Evolutionary conservation across 2,888 invertebrate genomes (phyloP).

Genomic region (Sipha maydis): DNA sequence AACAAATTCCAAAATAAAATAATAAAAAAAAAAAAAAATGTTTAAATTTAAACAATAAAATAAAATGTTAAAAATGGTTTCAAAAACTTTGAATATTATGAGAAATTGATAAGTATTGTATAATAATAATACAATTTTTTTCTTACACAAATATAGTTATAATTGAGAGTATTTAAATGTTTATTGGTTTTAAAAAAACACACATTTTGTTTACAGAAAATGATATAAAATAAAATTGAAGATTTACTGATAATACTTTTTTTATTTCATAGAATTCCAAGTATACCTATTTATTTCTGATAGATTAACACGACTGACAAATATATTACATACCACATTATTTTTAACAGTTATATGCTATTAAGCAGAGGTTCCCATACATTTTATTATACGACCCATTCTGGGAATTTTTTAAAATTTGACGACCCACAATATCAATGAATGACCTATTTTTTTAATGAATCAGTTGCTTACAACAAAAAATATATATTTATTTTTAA

Average conservation of each 20-base stretch:
- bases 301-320: too few species aligned
- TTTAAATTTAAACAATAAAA: not conserved
- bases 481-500: too few species aligned
- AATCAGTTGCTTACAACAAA: too few species aligned
- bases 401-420: too few species aligned
- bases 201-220: not conserved
- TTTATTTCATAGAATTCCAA: not conserved
- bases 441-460: too few species aligned
- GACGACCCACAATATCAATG: too few species aligned
- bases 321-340: too few species aligned
- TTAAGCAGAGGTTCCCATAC: too few species aligned
- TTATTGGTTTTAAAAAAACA: not conserved
- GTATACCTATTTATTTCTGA: not conserved
- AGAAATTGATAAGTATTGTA: not conserved
- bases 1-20: not conserved
- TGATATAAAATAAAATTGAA: too few species aligned
- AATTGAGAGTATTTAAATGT: not conserved
- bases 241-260: too few species aligned
- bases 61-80: not conserved
- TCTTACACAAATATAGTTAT: not conserved
- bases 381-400: too few species aligned
- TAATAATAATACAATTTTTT: not conserved
- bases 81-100: not conserved
- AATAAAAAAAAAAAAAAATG: not conserved
- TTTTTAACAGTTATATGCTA: too few species aligned